These are phyloP conservation scores for Drosophila atripex DNA, from an alignment of 2,888 invertebrate genomes.

Conservation along the genomic window DNA sequence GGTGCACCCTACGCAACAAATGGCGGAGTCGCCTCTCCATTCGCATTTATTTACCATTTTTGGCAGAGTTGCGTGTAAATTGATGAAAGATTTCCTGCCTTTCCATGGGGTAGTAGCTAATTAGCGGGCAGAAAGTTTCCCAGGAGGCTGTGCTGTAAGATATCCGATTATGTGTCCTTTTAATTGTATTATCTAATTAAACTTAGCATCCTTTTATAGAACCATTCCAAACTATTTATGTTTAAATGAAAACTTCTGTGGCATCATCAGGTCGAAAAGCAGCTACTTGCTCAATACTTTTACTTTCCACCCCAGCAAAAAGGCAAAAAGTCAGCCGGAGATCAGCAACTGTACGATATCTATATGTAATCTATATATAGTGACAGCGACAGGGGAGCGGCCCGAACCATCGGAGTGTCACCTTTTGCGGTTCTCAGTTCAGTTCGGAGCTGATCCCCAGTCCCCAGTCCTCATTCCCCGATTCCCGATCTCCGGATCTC, in stretches of 20 bases:
- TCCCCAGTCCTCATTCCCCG: conserved; percentile 11
- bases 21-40: conserved; percentile 5
- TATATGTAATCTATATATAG: conserved; percentile 68
- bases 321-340: conserved; percentile 36
- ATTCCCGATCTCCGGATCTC: conserved; percentile 25
- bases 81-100: conserved; percentile 23
- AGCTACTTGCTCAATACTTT: conserved; percentile 27
- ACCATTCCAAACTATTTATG: too few species aligned
- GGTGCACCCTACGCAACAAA: conserved; percentile 42
- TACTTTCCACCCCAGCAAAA: conserved; percentile 26
- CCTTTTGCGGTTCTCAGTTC: conserved; percentile 71
- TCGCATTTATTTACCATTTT: conserved; percentile 32
- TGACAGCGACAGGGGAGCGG: conserved; percentile 51
- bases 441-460: conserved; percentile 28
- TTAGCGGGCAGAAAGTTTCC: conserved; percentile 34
- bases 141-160: conserved; percentile 1
- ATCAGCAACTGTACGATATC: conserved; percentile 60
- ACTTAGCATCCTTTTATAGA: not conserved
- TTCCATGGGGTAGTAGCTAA: conserved; percentile 24
- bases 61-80: conserved; percentile 40
- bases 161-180: conserved; percentile 20
- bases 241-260: too few species aligned
- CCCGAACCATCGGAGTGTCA: conserved; percentile 69
- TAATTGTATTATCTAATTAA: conserved; percentile 14
- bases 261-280: not conserved